Conservation (phyloP, 2,888 invertebrate genomes). For the Pristionchus arcanus region DNA sequence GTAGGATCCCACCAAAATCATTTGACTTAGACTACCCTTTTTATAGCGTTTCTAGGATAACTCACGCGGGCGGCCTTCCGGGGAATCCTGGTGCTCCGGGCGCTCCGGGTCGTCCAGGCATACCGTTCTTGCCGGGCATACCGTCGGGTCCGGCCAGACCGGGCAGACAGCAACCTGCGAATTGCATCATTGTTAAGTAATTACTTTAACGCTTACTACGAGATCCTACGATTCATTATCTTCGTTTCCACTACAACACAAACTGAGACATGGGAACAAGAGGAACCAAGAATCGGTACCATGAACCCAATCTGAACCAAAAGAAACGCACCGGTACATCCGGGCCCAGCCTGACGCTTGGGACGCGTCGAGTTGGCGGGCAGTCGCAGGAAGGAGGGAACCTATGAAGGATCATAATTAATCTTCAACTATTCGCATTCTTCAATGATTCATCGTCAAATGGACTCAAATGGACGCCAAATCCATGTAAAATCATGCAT, state of each 20-base stretch:
- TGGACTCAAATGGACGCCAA: too few relatives aligned
- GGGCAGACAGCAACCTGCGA: conserved; percentile 76
- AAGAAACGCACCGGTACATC: conserved; percentile 41
- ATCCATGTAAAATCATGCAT: too few relatives aligned
- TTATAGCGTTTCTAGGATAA: neutral
- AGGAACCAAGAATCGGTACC: neutral
- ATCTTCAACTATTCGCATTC: too few relatives aligned
- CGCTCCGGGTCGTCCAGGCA: conserved; percentile 78
- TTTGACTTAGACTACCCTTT: neutral
- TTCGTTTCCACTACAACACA: too few relatives aligned
- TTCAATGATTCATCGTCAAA: too few relatives aligned
- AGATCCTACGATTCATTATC: too few relatives aligned
- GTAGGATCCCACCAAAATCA: neutral
- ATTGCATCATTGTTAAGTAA: neutral
- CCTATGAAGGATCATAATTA: neutral
- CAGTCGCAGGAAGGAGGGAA: conserved; percentile 68
- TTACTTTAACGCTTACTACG: neutral
- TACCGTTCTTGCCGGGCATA: conserved; percentile 76
- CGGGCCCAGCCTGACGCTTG: conserved; percentile 65
- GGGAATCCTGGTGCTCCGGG: conserved; percentile 79
- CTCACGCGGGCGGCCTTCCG: conserved; percentile 77
- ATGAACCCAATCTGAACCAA: too few relatives aligned
- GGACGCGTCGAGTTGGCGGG: conserved; percentile 66
- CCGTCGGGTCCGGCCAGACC: conserved; percentile 76
- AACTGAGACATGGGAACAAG: too few relatives aligned